These are phyloP conservation scores for Scomberomorus guttatus DNA, from an alignment of 2,797 vertebrate species.

Conservation along the genomic window DNA sequence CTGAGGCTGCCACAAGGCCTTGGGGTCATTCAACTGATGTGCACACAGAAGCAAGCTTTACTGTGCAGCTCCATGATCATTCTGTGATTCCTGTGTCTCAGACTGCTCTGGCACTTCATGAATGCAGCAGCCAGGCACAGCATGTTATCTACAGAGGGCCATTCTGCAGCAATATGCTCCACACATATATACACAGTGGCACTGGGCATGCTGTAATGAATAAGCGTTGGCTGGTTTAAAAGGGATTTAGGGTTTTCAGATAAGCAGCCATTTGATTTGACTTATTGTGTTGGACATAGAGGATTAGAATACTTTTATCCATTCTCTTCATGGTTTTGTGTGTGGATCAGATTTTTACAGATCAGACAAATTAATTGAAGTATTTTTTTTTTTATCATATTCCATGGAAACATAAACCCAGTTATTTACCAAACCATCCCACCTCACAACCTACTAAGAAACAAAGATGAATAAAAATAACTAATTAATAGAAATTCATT, in stretches of 20 bases:
- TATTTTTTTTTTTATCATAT: neutral
- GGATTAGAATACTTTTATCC: conserved; percentile 12
- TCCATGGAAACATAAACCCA: neutral
- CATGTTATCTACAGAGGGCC: conserved; percentile 20
- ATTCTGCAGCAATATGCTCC: conserved; percentile 18
- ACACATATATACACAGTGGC: neutral
- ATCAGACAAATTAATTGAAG: neutral
- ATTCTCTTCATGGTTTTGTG: conserved; percentile 1
- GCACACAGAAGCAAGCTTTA: neutral
- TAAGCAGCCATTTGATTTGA: conserved; percentile 17
- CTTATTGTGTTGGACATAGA: conserved; percentile 11
- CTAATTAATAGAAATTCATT: no score
- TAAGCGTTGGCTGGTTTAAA: neutral
- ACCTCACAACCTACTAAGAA: neutral
- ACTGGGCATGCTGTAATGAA: neutral
- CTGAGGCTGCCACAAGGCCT: neutral
- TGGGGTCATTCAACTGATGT: neutral
- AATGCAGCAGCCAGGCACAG: conserved; percentile 23
- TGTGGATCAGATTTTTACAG: neutral
- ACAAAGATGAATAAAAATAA: neutral
- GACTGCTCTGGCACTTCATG: conserved; percentile 4
- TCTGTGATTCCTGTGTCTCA: neutral
- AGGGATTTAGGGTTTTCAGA: conserved; percentile 20
- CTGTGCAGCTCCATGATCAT: conserved; percentile 16
- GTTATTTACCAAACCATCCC: neutral